Base-by-base conservation (phyloP, 2,113 vertebrate species). In the Oncorhynchus gorbuscha region DNA sequence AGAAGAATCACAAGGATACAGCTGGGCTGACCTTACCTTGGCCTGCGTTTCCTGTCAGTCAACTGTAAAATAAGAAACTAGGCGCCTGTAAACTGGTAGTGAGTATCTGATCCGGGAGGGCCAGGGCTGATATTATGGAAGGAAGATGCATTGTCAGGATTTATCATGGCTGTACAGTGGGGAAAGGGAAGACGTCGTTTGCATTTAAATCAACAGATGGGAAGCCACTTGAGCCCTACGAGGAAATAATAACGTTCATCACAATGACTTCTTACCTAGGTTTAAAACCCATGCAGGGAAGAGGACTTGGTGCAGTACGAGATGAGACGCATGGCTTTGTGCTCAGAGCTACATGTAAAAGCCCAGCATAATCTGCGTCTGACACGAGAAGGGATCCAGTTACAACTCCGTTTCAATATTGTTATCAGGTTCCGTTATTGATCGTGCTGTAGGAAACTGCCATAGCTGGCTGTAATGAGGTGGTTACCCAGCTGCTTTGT, bases 361-460 rank as follows among this genome's bases (percentile, higher is more conserved):
- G 22, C 26, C 69, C 16, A 30, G 22, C 58, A 14, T 32, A 64
- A 64, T 79, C 76, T 74, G 24, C 58, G 28, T 69, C 35, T 30
- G 66, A 78, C 69, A 73, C 67, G 64, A 62, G 45, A 35, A 20
- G 77, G 82, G 67, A 75, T 84, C 85, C 78, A 67, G 85, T 88
- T 85, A 85, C 82, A 72, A 75, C 79, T 83, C 74, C 24, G 58
- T 89, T 87, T 83, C 75, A 84, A 75, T 86, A 89, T 79, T 79
- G 88, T 87, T 81, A 90, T 89, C 84, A 86, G 85, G 79, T 90
- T 87, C 79, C 79, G 79, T 75, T 82, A 89, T 89, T 14, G 81
- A 88, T 85, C 28, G 3, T 4, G 9, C 74, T 75, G 73, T 24
- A 75, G 39, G 55, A 12, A 79, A 77, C 78, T 71, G 78, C 77